phyloP scores from a whole-genome alignment of 2,113 vertebrate genomes.

The Stegostoma tigrinum region DNA sequence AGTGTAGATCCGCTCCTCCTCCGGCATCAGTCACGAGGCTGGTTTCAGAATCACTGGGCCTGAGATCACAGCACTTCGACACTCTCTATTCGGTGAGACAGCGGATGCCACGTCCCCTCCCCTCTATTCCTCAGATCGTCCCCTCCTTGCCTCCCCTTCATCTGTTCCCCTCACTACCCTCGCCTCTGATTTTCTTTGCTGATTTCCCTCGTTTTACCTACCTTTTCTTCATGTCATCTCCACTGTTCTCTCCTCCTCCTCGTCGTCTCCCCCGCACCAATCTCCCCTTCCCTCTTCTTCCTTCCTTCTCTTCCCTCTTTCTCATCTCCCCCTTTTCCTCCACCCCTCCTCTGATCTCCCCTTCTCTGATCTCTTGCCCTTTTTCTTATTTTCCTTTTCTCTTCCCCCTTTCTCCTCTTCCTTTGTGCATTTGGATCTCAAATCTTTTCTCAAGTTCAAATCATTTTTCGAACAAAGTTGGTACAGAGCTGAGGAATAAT shows the following conservation, averaged over 20 bases:
- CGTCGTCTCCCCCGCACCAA: background rate
- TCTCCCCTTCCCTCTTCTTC: background rate
- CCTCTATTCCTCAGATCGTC: background rate
- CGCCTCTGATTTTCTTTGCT: fast-evolving
- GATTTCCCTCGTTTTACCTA: too few relatives aligned
- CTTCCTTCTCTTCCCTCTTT: background rate
- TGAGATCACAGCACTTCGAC: background rate
- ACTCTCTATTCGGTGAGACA: background rate
- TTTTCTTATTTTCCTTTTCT: background rate
- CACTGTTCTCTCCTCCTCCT: background rate
- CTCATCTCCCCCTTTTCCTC: background rate
- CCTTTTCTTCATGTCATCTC: background rate
- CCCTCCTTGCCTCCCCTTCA: background rate
- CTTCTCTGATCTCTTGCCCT: background rate
- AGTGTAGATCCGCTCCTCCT: background rate
- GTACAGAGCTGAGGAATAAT: background rate
- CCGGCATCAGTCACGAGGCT: background rate
- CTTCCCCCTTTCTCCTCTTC: background rate
- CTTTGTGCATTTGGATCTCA: background rate
- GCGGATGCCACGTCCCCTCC: background rate
- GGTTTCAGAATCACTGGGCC: background rate
- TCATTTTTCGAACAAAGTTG: background rate
- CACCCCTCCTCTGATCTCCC: background rate
- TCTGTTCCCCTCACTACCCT: background rate
- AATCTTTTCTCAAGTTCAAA: background rate